Conservation (phyloP, 2,888 invertebrate genomes). For the Nomada hirtipes region DNA sequence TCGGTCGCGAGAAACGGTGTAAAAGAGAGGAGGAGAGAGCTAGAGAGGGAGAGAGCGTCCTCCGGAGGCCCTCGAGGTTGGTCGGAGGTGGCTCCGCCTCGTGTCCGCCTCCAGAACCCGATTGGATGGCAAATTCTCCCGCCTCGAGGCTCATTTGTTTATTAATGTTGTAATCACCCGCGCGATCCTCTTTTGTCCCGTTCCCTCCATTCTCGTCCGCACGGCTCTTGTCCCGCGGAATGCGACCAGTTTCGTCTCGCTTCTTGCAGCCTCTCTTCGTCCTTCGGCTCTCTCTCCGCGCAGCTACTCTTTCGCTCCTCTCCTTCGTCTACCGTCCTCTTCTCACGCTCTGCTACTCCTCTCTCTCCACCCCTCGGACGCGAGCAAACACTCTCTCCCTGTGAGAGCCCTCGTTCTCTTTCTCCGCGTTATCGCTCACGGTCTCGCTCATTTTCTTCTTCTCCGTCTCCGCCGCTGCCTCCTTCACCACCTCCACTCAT, state of each 20-base stretch:
- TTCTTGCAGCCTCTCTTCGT: conserved; percentile 73
- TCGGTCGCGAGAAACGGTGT: conserved; percentile 51
- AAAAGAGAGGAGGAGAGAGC: conserved; percentile 59
- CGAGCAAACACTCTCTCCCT: conserved; percentile 48
- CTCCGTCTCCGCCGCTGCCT: conserved; percentile 30
- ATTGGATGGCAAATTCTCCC: conserved; percentile 82
- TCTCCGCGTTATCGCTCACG: conserved; percentile 69
- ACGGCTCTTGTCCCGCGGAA: conserved; percentile 77
- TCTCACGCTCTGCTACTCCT: conserved; percentile 25
- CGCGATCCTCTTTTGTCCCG: conserved; percentile 83
- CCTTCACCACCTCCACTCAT: conserved; percentile 27
- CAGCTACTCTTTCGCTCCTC: conserved; percentile 28
- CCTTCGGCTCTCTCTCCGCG: conserved; percentile 66
- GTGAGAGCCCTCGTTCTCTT: conserved; percentile 61
- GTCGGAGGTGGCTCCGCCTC: conserved; percentile 80
- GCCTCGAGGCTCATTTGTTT: conserved; percentile 84
- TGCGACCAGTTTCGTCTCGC: conserved; percentile 82
- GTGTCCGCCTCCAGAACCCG: conserved; percentile 78
- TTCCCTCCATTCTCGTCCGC: conserved; percentile 69
- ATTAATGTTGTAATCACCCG: conserved; percentile 84
- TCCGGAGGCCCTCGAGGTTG: conserved; percentile 76
- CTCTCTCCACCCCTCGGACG: conserved; percentile 39
- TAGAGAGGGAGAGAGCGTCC: conserved; percentile 70
- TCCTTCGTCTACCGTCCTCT: not conserved
- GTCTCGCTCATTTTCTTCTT: conserved; percentile 67